Base-by-base conservation (phyloP, 1,140 invertebrate genomes). In the Eulimnadia texana region DNA sequence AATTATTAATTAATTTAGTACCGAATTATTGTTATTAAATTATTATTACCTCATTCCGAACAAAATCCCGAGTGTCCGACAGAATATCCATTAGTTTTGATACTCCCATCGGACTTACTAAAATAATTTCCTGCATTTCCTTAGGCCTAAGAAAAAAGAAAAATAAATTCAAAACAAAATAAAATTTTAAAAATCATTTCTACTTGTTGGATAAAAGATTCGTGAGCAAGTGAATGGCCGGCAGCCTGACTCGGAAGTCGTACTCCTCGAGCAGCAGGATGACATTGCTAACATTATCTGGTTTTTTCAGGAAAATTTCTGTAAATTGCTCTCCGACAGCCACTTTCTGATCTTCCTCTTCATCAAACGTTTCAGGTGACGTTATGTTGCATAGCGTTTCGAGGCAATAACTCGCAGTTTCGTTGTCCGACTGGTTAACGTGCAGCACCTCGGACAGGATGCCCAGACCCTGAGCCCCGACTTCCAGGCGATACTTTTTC, bases 71-170 rank as follows among this genome's bases (percentile, higher is more conserved):
- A 61, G 82, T 89, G 67, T 99, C 96, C 24, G 83, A 82, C 13
- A 99, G 75, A 3, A 98, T 76, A 75, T 99, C 96, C 87, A 98
- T 97, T 63, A 99, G 76, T 77, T 93, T 93, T 1, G 93, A 95
- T 0, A 98, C 86, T n/a, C 92, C 95, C 86, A 93, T 93, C 0
- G 94, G 94, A 74, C 90, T 92, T 2, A 91, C 82, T 58, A 99
- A 76, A 57, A 99, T 84, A 23, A 90, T 86, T 72, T 98, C 93
- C 77, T 99, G 96, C 28, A 98, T 83, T 64, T 96, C 92, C 72
- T 90, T 90, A 2, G 85, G 80, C 71, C 85, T 84, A 68, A 59
- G 60, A 67, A 63, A 50, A 22, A 42, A 52, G 62, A 49, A 61
- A 24, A 49, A 24, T 51, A 42, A 64, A 57, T 20, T 2, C 16